A percentile compares a stretch with the other conserved stretches of the same genome.
phyloP scores from a whole-genome alignment of 2,113 vertebrate species.

The Mormoops blainvillei region DNA sequence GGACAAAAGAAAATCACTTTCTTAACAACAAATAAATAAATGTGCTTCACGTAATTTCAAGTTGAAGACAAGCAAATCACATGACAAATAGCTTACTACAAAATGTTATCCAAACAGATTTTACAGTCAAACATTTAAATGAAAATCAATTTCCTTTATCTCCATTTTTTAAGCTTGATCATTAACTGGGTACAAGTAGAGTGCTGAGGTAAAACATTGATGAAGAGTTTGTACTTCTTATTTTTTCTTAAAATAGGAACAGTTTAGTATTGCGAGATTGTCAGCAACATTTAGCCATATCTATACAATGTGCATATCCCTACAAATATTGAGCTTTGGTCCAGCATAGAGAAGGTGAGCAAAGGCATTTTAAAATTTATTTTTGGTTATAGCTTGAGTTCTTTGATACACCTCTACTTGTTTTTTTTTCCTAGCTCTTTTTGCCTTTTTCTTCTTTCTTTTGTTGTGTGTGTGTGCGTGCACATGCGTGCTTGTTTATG shows the following conservation, averaged over 20 bases:
- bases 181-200: slow-evolving; percentile 88
- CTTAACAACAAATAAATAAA: slow-evolving; percentile 84
- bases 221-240: slow-evolving; percentile 83
- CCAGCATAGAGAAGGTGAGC: slow-evolving; percentile 94
- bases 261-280: slow-evolving; percentile 96
- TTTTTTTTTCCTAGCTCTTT: slow-evolving; percentile 80
- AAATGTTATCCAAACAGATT: slow-evolving; percentile 86
- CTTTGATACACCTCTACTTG: slow-evolving; percentile 88
- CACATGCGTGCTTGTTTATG: background rate
- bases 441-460: slow-evolving; percentile 74
- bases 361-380: slow-evolving; percentile 89
- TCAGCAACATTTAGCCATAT: slow-evolving; percentile 97
- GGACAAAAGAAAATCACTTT: slow-evolving; percentile 74
- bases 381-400: slow-evolving; percentile 98
- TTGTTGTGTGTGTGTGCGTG: background rate
- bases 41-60: slow-evolving; percentile 83
- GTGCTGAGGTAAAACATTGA: slow-evolving; percentile 94
- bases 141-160: slow-evolving; percentile 82
- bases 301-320: slow-evolving; percentile 99
- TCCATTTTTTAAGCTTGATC: slow-evolving; percentile 79
- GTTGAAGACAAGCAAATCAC: slow-evolving; percentile 84
- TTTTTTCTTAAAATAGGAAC: slow-evolving; percentile 82
- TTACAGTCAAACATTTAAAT: slow-evolving; percentile 84
- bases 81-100: slow-evolving; percentile 86
- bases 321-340: slow-evolving; percentile 98